These are phyloP conservation scores for Chymomyza procnemis DNA, from an alignment of 2,888 invertebrate genomes.

Conservation along the genomic window DNA sequence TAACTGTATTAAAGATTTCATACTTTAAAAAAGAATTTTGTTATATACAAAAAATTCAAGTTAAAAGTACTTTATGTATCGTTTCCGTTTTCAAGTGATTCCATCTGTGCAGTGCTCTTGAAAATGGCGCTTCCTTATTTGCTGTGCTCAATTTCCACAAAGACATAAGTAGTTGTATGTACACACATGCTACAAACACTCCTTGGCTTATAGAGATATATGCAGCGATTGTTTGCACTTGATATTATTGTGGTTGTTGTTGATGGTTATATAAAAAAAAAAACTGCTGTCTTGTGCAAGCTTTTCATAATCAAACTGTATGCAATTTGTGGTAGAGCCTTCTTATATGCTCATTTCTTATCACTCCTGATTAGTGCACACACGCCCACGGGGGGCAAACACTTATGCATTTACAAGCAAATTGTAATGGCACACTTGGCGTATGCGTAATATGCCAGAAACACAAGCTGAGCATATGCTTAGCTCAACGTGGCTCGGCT, in stretches of 20 bases:
- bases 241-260: neutral
- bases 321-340: constrained; percentile 40
- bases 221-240: neutral
- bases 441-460: constrained; percentile 63
- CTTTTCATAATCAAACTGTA: constrained; percentile 37
- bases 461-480: constrained; percentile 15
- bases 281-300: constrained; percentile 24
- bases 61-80: no score
- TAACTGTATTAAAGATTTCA: no score
- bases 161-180: neutral
- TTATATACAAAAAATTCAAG: no score
- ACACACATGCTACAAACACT: neutral
- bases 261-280: neutral
- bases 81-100: neutral
- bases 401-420: neutral
- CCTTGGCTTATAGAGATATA: neutral
- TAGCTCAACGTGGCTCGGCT: neutral
- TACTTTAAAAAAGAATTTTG: no score
- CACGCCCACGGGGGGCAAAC: no score
- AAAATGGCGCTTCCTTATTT: neutral
- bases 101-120: neutral
- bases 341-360: constrained; percentile 35
- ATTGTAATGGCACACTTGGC: constrained; percentile 59
- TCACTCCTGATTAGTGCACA: neutral
- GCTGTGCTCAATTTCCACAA: neutral